Evolutionary conservation across 2,113 vertebrate genomes (phyloP), one percentile per base, ranked within the genome.

Genomic region (Oncorhynchus kisutch): DNA sequence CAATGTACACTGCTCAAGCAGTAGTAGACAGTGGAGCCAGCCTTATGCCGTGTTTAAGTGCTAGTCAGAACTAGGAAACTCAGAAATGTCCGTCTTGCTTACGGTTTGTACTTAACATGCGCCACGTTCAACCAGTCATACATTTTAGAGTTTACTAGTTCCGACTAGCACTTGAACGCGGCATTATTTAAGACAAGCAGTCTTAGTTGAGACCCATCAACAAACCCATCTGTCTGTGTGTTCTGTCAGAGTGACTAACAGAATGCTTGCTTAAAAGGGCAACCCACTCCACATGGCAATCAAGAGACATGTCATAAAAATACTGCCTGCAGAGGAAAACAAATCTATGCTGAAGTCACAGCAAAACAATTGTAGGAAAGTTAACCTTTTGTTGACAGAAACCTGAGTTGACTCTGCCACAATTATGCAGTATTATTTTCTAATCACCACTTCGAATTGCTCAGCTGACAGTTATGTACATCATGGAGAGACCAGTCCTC

Each of bases 241-340:
- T 25, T 67, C n/a, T 54, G 73, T 60, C 27, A 39, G n/a, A 75
- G 60, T 82, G 72, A 87, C 66, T 82, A 82, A 87, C 82, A 87
- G 82, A 79, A 78, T 75, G 77, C 45, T 78, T 83, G 81, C 82
- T 75, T 75, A 66, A 67, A 66, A 81, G 70, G 45, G 11, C 74
- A 59, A 22, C 29, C 57, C 31, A 76, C 80, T 79, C 69, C 80
- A 84, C 83, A 83, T 66, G 39, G 68, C 68, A 48, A 25, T 4
- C 13, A 70, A 9, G 9, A 78, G 76, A 73, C 57, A 80, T 27
- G 57, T 65, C 78, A 72, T 12, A 62, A 79, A 78, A 84, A 68
- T 81, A 82, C 6, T 77, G 74, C 24, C 9, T 24, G 70, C 39
- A 70, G 13, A 24, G 14, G 73, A 54, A 45, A 48, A 70, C 18